phyloP scores from a whole-genome alignment of 2,888 invertebrate species.

The Brachyptera putata region DNA sequence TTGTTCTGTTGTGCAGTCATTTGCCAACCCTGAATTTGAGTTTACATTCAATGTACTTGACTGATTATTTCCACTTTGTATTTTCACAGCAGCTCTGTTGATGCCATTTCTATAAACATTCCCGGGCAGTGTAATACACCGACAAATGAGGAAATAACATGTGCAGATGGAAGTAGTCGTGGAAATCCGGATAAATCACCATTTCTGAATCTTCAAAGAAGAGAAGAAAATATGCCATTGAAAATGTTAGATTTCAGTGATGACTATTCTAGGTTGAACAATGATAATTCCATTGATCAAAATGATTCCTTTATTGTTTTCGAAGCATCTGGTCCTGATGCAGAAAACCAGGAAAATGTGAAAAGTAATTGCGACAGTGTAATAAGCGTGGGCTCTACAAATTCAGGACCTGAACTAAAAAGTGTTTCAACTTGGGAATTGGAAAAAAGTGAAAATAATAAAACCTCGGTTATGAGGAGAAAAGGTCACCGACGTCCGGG shows the following conservation, averaged over 20 bases:
- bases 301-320: constrained; percentile 51
- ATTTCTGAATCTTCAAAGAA: not conserved
- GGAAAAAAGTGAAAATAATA: not conserved
- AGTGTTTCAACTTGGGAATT: not conserved
- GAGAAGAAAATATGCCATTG: not conserved
- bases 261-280: not conserved
- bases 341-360: constrained; percentile 30
- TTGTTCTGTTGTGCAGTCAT: too few relatives aligned
- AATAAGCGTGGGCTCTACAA: constrained; percentile 5
- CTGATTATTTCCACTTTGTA: too few relatives aligned
- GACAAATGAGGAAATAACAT: not conserved
- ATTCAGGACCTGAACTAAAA: constrained; percentile 1
- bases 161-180: too few relatives aligned
- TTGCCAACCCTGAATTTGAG: too few relatives aligned
- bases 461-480: not conserved
- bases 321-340: constrained; percentile 41
- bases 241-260: not conserved
- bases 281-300: not conserved
- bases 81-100: too few relatives aligned
- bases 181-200: too few relatives aligned
- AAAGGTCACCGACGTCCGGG: not conserved
- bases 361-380: constrained; percentile 7
- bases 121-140: not conserved
- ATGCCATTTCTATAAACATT: not conserved
- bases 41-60: too few relatives aligned